These are phyloP conservation scores for Phenganax stokvisi DNA, from an alignment of 92 coral and sea anemone species.

Conservation along the genomic window DNA sequence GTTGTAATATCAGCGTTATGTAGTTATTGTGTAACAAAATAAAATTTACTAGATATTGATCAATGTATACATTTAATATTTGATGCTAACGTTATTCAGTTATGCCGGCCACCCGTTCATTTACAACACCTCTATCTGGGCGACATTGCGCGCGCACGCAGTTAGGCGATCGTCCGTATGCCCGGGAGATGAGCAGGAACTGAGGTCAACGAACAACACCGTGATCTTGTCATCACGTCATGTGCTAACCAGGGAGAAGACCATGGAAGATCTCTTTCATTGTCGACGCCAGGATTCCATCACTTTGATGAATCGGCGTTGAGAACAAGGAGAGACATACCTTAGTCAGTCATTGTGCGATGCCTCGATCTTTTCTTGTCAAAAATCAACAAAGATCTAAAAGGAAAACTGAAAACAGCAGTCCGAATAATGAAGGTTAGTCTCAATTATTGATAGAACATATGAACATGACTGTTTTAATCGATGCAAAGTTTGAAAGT, in stretches of 20 bases:
- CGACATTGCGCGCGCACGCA: conserved; percentile 30
- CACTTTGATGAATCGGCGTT: conserved; percentile 43
- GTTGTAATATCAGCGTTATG: too few species aligned
- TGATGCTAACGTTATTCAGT: background rate
- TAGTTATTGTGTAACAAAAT: background rate
- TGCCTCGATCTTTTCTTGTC: conserved; percentile 98
- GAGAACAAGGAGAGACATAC: conserved; percentile 19
- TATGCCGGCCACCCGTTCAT: conserved; percentile 31
- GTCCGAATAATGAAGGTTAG: conserved; percentile 29
- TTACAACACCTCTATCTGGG: background rate
- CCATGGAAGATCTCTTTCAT: conserved; percentile 50
- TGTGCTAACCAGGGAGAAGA: conserved; percentile 41
- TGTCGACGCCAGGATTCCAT: conserved; percentile 25
- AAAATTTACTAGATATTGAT: background rate
- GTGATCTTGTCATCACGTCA: conserved; percentile 41
- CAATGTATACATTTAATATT: background rate
- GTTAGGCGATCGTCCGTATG: conserved; percentile 17
- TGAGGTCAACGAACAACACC: conserved; percentile 33
- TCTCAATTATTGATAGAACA: background rate
- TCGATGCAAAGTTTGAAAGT: background rate
- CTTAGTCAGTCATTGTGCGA: conserved; percentile 52
- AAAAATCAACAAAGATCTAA: conserved; percentile 63
- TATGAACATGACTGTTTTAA: background rate
- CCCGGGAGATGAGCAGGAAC: conserved; percentile 31
- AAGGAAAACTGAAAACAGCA: conserved; percentile 15